A percentile compares a stretch with the other conserved stretches of the same genome.
These are phyloP conservation scores for Aradophagus sp. DNA, from an alignment of 1,140 invertebrate species.

Conservation along the genomic window DNA sequence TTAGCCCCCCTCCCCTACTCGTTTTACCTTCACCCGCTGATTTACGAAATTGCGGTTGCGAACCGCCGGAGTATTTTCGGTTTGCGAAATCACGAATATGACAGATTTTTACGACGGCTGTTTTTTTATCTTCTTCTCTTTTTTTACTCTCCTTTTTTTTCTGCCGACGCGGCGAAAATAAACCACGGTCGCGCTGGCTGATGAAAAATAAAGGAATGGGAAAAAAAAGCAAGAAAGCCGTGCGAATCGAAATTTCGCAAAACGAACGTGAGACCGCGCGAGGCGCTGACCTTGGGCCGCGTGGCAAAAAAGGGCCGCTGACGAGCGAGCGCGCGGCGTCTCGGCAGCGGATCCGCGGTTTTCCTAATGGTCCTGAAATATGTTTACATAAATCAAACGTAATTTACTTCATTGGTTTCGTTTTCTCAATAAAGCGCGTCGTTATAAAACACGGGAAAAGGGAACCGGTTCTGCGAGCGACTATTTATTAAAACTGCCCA, in stretches of 20 bases:
- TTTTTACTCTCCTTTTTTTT: no score
- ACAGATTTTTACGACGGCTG: conserved; percentile 48
- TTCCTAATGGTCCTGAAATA: conserved; percentile 46
- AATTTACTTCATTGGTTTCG: conserved; percentile 49
- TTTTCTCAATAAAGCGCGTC: conserved; percentile 47
- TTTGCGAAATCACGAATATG: conserved; percentile 47
- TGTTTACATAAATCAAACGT: conserved; percentile 51
- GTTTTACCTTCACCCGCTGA: conserved; percentile 11
- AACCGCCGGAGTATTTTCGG: conserved; percentile 38
- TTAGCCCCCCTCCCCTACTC: no score
- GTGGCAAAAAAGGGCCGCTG: no score
- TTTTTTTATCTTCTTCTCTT: no score
- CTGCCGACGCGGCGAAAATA: conserved; percentile 42
- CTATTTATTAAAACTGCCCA: conserved; percentile 53
- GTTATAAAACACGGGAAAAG: conserved; percentile 45
- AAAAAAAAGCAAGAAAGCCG: no score
- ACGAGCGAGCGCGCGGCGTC: conserved; percentile 6
- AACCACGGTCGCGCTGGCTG: conserved; percentile 8
- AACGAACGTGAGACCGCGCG: neutral
- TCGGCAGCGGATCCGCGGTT: conserved; percentile 13
- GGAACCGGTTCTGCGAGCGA: conserved; percentile 45
- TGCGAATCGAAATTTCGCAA: neutral
- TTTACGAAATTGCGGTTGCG: conserved; percentile 53
- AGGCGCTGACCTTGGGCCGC: no score
- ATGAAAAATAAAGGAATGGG: no score